Percentiles rank a stretch among this genome's conserved stretches.
Evolutionary conservation across 2,113 vertebrate species (phyloP).

Genomic region (Percopsis transmontana): DNA sequence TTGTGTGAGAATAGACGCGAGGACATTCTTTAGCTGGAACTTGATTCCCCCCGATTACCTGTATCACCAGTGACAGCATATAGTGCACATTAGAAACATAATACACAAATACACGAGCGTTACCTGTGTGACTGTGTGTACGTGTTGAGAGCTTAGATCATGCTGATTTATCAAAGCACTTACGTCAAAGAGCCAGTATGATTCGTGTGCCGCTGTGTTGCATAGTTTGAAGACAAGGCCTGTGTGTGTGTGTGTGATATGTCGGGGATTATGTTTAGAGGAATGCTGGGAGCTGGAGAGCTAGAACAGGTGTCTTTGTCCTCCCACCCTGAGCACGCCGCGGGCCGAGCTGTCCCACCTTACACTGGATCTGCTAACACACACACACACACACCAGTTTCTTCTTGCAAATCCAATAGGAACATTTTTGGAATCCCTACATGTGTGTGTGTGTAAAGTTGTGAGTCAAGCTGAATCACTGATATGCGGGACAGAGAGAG

Average conservation of each 20-base stretch:
- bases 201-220: constrained; percentile 3
- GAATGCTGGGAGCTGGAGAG: constrained; percentile 60
- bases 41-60: constrained; percentile 4
- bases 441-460: constrained; percentile 24
- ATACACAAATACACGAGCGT: not conserved
- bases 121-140: not conserved
- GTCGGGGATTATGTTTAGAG: constrained; percentile 59
- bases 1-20: constrained; percentile 30
- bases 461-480: constrained; percentile 17
- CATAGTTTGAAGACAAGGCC: constrained; percentile 17
- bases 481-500: constrained; percentile 9
- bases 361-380: constrained; percentile 53
- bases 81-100: not conserved
- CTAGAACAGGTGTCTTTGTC: constrained; percentile 72
- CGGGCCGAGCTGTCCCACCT: constrained; percentile 52
- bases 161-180: constrained; percentile 33
- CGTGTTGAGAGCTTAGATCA: not conserved
- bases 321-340: constrained; percentile 48
- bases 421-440: constrained; percentile 42
- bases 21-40: constrained; percentile 16
- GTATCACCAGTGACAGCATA: not conserved
- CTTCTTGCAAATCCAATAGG: constrained; percentile 26
- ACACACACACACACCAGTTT: constrained; percentile 18
- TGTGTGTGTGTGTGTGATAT: constrained; percentile 21
- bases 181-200: constrained; percentile 37